Evolutionary conservation across 2,888 invertebrate genomes (phyloP).

Genomic region (Lottia scabra): DNA sequence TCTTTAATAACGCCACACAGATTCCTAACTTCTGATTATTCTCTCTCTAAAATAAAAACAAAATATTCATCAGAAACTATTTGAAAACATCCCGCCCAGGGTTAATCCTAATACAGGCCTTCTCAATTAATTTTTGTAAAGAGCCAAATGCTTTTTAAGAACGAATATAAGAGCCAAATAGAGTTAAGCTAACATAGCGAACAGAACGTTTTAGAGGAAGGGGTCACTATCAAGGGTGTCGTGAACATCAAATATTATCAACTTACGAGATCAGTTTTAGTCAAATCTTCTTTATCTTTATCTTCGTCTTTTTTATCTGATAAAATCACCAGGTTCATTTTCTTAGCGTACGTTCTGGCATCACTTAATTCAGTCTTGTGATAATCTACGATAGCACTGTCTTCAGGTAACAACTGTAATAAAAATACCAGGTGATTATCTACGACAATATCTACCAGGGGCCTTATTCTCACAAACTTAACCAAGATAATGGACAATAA

Average conservation of each 20-base stretch:
- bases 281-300: slow-evolving; percentile 56
- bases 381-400: slow-evolving; percentile 82
- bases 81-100: too few species aligned
- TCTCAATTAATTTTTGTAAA: too few species aligned
- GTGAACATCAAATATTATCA: too few species aligned
- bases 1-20: slow-evolving; percentile 86
- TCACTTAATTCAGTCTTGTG: slow-evolving; percentile 86
- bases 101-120: too few species aligned
- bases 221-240: too few species aligned
- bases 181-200: too few species aligned
- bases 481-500: too few species aligned
- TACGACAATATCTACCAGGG: too few species aligned
- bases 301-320: slow-evolving; percentile 59
- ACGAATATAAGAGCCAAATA: too few species aligned
- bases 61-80: not conserved
- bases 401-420: slow-evolving; percentile 84
- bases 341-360: slow-evolving; percentile 79
- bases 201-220: too few species aligned
- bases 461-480: too few species aligned
- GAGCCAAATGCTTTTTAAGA: too few species aligned
- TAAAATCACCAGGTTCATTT: slow-evolving; percentile 76
- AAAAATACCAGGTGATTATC: not conserved
- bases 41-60: slow-evolving; percentile 43
- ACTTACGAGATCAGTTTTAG: slow-evolving; percentile 56
- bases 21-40: slow-evolving; percentile 94